Conservation (phyloP, 2,888 invertebrate genomes). For the Pharmacophagus antenor region DNA sequence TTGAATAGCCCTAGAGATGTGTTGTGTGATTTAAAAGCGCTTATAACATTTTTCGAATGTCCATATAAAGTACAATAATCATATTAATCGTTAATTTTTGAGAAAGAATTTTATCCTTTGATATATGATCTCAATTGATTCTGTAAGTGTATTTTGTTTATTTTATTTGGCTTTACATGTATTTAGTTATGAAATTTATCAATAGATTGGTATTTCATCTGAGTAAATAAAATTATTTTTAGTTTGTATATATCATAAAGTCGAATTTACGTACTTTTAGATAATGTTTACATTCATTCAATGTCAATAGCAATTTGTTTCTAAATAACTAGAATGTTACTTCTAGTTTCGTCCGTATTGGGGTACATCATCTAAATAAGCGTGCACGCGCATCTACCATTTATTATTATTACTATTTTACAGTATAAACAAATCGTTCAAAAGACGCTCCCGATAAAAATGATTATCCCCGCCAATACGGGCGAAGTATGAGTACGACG, state of each 20-base stretch:
- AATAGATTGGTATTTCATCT: slow-evolving; percentile 9
- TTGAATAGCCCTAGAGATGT: slow-evolving; percentile 12
- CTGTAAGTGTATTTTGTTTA: slow-evolving; percentile 50
- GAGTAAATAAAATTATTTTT: slow-evolving; percentile 30
- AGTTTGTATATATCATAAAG: slow-evolving; percentile 47
- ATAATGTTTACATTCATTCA: slow-evolving; percentile 60
- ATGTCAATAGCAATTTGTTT: slow-evolving; percentile 39
- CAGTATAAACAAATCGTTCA: too few relatives aligned
- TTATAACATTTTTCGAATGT: slow-evolving; percentile 75
- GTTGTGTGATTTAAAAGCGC: slow-evolving; percentile 42
- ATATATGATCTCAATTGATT: slow-evolving; percentile 67
- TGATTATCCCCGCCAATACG: background rate
- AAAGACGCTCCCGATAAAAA: background rate
- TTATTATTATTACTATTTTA: too few relatives aligned
- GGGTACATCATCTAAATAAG: slow-evolving; percentile 16
- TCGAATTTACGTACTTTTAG: slow-evolving; percentile 73
- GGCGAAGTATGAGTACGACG: slow-evolving; percentile 20
- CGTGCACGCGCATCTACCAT: too few relatives aligned
- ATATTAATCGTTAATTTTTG: slow-evolving; percentile 61
- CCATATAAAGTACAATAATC: slow-evolving; percentile 67
- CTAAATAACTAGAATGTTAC: slow-evolving; percentile 31
- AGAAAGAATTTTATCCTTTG: slow-evolving; percentile 66
- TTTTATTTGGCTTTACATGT: slow-evolving; percentile 50
- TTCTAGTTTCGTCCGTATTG: slow-evolving; percentile 16
- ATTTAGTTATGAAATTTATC: slow-evolving; percentile 43